phyloP scores from a whole-genome alignment of 2,888 invertebrate genomes.

The Ennomos erosarius region DNA sequence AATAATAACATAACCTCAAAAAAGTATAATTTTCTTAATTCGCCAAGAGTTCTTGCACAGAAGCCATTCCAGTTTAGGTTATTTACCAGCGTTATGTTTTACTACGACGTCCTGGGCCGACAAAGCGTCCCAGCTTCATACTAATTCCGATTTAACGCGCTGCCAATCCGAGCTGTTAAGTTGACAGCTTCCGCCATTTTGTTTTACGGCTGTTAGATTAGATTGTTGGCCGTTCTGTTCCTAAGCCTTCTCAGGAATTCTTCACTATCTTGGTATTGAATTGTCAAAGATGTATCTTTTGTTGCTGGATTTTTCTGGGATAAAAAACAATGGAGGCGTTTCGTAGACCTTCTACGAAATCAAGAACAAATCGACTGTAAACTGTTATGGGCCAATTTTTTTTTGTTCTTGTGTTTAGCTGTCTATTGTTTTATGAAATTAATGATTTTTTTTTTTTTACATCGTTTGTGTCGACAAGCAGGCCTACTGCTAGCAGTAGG shows the following conservation, averaged over 20 bases:
- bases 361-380: no score
- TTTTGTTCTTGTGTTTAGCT: no score
- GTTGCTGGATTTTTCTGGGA: not conserved
- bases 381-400: no score
- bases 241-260: not conserved
- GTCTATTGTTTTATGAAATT: no score
- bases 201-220: constrained; percentile 54
- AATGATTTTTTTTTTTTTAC: no score
- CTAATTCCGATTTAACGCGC: constrained; percentile 64
- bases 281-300: not conserved
- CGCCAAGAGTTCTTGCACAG: no score
- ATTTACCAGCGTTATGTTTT: constrained; percentile 34
- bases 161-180: constrained; percentile 53
- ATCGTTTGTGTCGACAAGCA: no score
- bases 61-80: not conserved
- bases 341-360: no score
- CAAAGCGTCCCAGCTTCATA: constrained; percentile 45
- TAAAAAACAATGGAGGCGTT: no score
- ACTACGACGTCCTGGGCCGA: constrained; percentile 44
- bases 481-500: no score
- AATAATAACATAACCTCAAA: no score
- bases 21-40: no score
- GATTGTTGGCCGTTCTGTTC: constrained; percentile 34
- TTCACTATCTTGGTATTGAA: not conserved
- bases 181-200: constrained; percentile 67